A percentile compares a stretch with the other conserved stretches of the same genome.
Conservation (phyloP, 2,797 vertebrate species). For the Paratrypauchen microcephalus region DNA sequence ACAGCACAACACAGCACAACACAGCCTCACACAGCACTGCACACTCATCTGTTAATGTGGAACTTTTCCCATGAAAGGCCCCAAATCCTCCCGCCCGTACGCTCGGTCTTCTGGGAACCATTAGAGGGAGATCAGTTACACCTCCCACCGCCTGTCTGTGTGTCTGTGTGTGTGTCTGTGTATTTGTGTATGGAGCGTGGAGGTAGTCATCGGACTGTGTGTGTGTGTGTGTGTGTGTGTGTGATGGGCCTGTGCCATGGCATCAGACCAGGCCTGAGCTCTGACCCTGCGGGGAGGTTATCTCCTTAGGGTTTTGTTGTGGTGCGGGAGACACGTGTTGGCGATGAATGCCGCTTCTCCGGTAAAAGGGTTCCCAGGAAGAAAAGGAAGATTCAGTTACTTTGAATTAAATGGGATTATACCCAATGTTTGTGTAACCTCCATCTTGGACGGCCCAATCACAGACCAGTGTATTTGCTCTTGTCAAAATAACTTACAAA, state of each 20-base stretch:
- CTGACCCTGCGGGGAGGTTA: conserved; percentile 65
- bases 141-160: conserved; percentile 55
- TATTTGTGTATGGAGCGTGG: no score
- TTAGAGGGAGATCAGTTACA: conserved; percentile 74
- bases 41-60: conserved; percentile 73
- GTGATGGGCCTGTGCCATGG: conserved; percentile 29
- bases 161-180: conserved; percentile 27
- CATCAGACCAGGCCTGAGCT: conserved; percentile 57
- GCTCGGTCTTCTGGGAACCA: conserved; percentile 72
- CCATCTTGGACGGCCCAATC: no score
- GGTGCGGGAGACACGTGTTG: conserved; percentile 68
- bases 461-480: no score
- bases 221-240: conserved; percentile 37
- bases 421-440: no score
- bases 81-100: conserved; percentile 68
- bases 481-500: no score
- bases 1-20: no score
- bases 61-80: conserved; percentile 74
- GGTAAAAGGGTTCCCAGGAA: background rate
- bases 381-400: background rate
- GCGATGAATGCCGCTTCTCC: conserved; percentile 1
- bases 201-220: no score
- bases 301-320: conserved; percentile 69
- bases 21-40: no score
- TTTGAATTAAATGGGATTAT: no score